Conservation (phyloP, 2,113 vertebrate species). For the Corydoras sp. region DNA sequence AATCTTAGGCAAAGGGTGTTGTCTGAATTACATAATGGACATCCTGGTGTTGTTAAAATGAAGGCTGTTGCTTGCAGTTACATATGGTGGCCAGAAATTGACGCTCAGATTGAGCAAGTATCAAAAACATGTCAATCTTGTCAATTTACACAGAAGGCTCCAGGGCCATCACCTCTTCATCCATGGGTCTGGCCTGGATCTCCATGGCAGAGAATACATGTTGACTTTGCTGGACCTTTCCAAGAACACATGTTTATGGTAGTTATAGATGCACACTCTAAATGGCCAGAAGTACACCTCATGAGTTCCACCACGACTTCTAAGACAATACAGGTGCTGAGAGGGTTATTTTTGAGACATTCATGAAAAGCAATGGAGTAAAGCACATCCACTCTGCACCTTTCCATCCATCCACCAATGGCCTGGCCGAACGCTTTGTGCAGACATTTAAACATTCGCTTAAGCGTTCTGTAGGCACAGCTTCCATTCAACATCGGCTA, state of each 20-base stretch:
- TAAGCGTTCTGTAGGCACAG: too few relatives aligned
- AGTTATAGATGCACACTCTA: conserved; percentile 11
- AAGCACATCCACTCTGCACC: too few relatives aligned
- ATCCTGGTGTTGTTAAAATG: background rate
- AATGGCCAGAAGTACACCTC: conserved; percentile 15
- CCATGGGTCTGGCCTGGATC: background rate
- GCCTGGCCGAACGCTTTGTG: too few relatives aligned
- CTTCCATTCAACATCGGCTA: too few relatives aligned
- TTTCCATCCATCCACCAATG: too few relatives aligned
- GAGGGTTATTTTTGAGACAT: too few relatives aligned
- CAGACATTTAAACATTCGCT: too few relatives aligned
- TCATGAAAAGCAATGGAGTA: too few relatives aligned
- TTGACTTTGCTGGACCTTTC: conserved; percentile 26
- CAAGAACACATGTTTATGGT: conserved; percentile 7
- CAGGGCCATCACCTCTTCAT: background rate
- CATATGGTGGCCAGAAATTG: background rate
- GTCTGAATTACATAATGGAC: background rate
- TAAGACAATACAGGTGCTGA: background rate
- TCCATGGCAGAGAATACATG: conserved; percentile 12
- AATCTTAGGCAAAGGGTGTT: background rate
- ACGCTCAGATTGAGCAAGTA: too few relatives aligned
- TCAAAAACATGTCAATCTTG: too few relatives aligned
- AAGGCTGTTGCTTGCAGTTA: background rate
- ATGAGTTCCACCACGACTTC: background rate
- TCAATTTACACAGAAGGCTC: background rate